Evolutionary conservation across 2,113 vertebrate genomes (phyloP), one percentile per base, ranked within the genome.

Genomic region (Pollimyrus isidori): DNA sequence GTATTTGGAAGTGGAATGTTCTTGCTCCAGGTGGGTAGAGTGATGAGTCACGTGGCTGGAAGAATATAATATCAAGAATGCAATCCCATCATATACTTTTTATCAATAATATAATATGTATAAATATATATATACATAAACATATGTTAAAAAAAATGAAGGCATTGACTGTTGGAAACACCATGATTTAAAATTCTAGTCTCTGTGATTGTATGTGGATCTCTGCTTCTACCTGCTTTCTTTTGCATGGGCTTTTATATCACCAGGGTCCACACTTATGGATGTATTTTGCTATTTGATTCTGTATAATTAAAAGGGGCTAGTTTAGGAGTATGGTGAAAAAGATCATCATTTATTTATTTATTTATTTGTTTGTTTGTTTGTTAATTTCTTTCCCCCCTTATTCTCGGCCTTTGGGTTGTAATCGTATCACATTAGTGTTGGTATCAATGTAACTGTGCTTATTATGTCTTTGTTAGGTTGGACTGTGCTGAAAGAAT

Each of bases 131-230:
- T 89, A 92, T 87, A 48, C 89, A 92, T 87, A 89, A 91, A 90
- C 73, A 90, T 76, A 83, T 89, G 52, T 92, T 93, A 92, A 95
- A 93, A 35, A 53, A 91, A 93, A 93, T 65, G 87, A 93, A 96
- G 96, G 96, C 96, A 91, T 91, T 93, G 97, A 96, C 97, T 96
- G 97, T 97, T 97, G 96, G 91, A 93, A 94, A 88, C 58, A 91
- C 89, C 90, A 92, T 93, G 90, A 91, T 92, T 69, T 90, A 91
- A 91, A 93, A 91, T 21, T 56, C 49, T 56, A 87, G 46, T 84
- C 90, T 7, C 93, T 90, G 58, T 93, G 92, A 91, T 92, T 92
- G 95, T 95, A 88, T 90, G 90, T 93, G 91, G 84, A 73, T 89
- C 89, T 91, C 82, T 90, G 80, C 23, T 89, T 88, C 84, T 90